Base-by-base conservation (phyloP, 2,113 vertebrate genomes). In the Sapajus apella region DNA sequence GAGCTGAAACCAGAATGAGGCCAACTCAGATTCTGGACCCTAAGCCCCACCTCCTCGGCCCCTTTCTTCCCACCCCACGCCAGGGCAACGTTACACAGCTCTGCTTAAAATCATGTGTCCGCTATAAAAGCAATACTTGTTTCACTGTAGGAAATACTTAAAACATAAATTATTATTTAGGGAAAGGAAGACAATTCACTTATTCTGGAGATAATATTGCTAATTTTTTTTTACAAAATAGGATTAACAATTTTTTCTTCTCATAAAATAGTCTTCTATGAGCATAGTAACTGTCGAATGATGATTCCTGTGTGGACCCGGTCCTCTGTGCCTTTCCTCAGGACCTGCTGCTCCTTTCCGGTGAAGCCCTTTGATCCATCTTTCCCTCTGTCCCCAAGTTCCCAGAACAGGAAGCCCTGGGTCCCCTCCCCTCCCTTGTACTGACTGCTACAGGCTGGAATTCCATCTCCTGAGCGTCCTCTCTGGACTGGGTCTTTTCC, bases 371-470 rank as follows among this genome's bases (percentile, higher is more conserved):
- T 43, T 83, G 37, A 76, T 52, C 50, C 52, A 27, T 52, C 50
- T 52, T 52, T 27, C 50, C 52, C 58, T 87, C 58, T 45, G 23
- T 2, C 12, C n/a, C 11, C 40, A 79, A 30, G 25, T n/a, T 25
- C 58, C 94, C 55, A 66, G n/a, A 32, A 73, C 17, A 11, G 25
- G 66, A 21, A 13, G 13, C 35, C 43, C 61, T n/a, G 10, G 3
- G 2, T 55, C 50, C 40, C 32, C 30, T 18, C 17, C 14, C 17
- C 4, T 5, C 21, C 25, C 52, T 52, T 14, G 5, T 25, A 70
- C 95, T 97, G 35, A 97, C 95, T 17, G 50, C 64, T 77, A 97
- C 87, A 6, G 70, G 77, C 72, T 88, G 90, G 55, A 75, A 50
- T 8, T 47, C 79, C 37, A 79, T 89, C 61, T 97, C 96, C n/a